phyloP scores from a whole-genome alignment of 2,888 invertebrate species.

The Parasteatoda lunata region DNA sequence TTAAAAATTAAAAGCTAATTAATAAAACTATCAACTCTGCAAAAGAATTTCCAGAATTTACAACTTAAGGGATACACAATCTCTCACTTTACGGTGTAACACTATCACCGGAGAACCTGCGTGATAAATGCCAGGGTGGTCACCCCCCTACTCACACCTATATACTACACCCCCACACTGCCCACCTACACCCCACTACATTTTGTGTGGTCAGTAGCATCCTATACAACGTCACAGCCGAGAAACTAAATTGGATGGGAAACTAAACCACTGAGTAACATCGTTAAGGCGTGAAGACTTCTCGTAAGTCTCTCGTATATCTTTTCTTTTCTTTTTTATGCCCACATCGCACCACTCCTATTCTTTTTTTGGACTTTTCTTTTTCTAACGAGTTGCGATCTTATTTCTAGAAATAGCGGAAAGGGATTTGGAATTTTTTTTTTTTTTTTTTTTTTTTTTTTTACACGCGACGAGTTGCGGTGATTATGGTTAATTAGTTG shows the following conservation, averaged over 20 bases:
- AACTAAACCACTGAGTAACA: conserved; percentile 66
- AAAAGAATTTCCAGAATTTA: too few species aligned
- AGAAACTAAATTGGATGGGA: conserved; percentile 67
- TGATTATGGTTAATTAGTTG: conserved; percentile 53
- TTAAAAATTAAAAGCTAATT: too few species aligned
- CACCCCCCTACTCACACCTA: neutral
- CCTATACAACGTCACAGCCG: conserved; percentile 39
- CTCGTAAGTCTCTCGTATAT: conserved; percentile 65
- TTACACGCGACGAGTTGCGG: conserved; percentile 1
- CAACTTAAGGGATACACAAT: too few species aligned
- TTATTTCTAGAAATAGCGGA: conserved; percentile 31
- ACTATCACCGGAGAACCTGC: conserved; percentile 32
- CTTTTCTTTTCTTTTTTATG: conserved; percentile 29
- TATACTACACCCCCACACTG: conserved; percentile 6
- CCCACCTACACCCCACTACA: conserved; percentile 21
- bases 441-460: neutral
- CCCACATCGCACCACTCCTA: neutral
- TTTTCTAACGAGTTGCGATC: conserved; percentile 50
- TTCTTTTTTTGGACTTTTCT: conserved; percentile 31
- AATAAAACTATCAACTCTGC: too few species aligned
- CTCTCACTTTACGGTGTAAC: conserved; percentile 49
- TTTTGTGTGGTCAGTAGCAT: conserved; percentile 62
- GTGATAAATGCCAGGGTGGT: conserved; percentile 56
- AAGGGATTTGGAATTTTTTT: conserved; percentile 28
- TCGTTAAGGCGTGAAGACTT: conserved; percentile 66